Percentiles rank a stretch among this genome's conserved stretches.
phyloP scores from a whole-genome alignment of 1,140 invertebrate genomes.

The Caenorhabditis inopinata region DNA sequence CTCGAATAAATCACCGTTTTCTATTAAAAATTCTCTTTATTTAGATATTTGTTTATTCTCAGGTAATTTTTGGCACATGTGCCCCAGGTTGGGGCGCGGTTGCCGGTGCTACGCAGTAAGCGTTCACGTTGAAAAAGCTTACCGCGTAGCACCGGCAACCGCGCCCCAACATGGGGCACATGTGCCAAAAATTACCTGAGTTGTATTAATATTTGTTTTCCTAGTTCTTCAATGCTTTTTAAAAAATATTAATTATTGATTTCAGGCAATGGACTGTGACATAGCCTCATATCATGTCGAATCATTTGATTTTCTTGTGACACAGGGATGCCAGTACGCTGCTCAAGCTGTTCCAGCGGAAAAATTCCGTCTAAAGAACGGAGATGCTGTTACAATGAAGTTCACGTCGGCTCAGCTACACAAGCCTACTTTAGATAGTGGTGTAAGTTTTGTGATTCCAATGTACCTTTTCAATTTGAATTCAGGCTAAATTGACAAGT shows the following conservation, averaged over 20 bases:
- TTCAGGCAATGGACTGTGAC: conserved; percentile 61
- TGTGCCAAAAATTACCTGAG: too few relatives aligned
- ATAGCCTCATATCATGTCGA: conserved; percentile 64
- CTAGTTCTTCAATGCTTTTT: too few relatives aligned
- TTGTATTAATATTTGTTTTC: too few relatives aligned
- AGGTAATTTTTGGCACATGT: too few relatives aligned
- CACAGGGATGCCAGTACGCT: conserved; percentile 57
- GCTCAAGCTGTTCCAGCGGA: conserved; percentile 58
- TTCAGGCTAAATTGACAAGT: background rate
- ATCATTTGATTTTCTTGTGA: conserved; percentile 60
- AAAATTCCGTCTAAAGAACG: conserved; percentile 57
- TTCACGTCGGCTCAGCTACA: conserved; percentile 51
- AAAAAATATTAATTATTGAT: too few relatives aligned
- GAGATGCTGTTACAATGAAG: conserved; percentile 60
- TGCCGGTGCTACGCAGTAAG: too few relatives aligned
- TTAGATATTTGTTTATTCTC: too few relatives aligned
- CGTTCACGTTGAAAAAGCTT: too few relatives aligned
- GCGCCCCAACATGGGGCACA: too few relatives aligned
- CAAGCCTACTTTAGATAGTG: conserved; percentile 45
- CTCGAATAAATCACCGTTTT: background rate
- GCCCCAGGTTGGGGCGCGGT: too few relatives aligned
- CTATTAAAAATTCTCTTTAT: too few relatives aligned
- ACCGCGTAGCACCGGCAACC: too few relatives aligned
- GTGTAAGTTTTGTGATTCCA: background rate
- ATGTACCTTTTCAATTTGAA: background rate